Evolutionary conservation across 2,113 vertebrate species (phyloP).

Genomic region (Columbina picui): DNA sequence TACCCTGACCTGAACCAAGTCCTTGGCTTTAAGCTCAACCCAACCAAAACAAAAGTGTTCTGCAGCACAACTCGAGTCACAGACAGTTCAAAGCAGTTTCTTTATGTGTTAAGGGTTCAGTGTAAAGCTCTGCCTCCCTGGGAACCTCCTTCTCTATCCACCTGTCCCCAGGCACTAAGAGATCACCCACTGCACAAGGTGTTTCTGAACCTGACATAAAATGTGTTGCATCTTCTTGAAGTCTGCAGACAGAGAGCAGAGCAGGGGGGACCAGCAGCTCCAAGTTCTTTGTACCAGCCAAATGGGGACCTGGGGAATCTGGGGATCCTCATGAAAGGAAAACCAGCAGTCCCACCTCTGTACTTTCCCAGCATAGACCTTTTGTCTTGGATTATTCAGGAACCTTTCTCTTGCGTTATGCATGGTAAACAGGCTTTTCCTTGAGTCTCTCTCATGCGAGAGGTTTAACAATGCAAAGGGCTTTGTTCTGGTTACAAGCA

Average conservation of each 20-base stretch:
- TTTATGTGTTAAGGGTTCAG: not conserved
- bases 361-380: slow-evolving; percentile 20
- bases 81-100: not conserved
- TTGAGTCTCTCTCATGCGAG: not conserved
- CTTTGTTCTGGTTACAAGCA: slow-evolving; percentile 67
- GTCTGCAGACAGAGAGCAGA: not conserved
- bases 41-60: not conserved
- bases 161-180: not conserved
- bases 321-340: slow-evolving; percentile 42
- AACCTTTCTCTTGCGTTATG: slow-evolving; percentile 37
- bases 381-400: slow-evolving; percentile 47
- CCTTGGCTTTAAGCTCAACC: not conserved
- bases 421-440: slow-evolving; percentile 46
- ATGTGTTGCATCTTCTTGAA: not conserved
- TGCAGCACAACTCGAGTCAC: not conserved
- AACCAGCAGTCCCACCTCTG: slow-evolving; percentile 16
- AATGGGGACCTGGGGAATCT: not conserved
- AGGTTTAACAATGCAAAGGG: slow-evolving; percentile 10
- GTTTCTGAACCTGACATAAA: not conserved
- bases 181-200: not conserved
- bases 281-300: not conserved
- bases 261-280: slow-evolving; percentile 25
- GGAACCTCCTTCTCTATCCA: not conserved
- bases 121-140: not conserved
- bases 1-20: not conserved